Conservation (phyloP, 2,888 invertebrate species). For the Tachina lurida region DNA sequence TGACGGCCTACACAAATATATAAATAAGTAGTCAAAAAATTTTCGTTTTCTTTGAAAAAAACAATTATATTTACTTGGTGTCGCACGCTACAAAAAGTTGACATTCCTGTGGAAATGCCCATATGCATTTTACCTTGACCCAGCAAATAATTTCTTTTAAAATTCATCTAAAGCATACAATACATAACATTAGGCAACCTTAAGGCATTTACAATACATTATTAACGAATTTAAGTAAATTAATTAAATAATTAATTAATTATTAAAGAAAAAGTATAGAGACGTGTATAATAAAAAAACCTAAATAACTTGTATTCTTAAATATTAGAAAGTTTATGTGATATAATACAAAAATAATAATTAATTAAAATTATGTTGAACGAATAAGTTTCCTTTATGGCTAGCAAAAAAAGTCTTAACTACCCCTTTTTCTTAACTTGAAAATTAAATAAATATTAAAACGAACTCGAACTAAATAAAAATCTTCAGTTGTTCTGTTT, state of each 20-base stretch:
- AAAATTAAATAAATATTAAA: background rate
- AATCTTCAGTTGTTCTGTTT: constrained; percentile 67
- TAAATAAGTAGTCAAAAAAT: too few species aligned
- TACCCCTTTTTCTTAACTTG: constrained; percentile 65
- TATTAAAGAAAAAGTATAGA: background rate
- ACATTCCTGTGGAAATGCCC: too few species aligned
- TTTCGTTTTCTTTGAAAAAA: too few species aligned
- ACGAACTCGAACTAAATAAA: constrained; percentile 15
- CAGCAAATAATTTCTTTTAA: background rate
- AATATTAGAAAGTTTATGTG: constrained; percentile 58
- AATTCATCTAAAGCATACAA: background rate
- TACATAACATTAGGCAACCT: constrained; percentile 12
- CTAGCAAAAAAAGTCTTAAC: constrained; percentile 61
- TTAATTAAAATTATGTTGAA: constrained; percentile 19
- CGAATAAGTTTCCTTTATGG: background rate
- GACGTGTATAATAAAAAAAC: background rate
- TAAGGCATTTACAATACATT: constrained; percentile 58
- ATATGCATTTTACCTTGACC: too few species aligned
- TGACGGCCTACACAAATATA: too few species aligned
- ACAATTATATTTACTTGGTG: too few species aligned
- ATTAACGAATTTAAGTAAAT: constrained; percentile 60
- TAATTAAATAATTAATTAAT: constrained; percentile 8
- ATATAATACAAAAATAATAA: constrained; percentile 36
- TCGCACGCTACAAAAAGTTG: too few species aligned
- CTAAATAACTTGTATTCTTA: constrained; percentile 22